Evolutionary conservation across 1,140 invertebrate genomes (phyloP).

Genomic region (Ericerus pela): DNA sequence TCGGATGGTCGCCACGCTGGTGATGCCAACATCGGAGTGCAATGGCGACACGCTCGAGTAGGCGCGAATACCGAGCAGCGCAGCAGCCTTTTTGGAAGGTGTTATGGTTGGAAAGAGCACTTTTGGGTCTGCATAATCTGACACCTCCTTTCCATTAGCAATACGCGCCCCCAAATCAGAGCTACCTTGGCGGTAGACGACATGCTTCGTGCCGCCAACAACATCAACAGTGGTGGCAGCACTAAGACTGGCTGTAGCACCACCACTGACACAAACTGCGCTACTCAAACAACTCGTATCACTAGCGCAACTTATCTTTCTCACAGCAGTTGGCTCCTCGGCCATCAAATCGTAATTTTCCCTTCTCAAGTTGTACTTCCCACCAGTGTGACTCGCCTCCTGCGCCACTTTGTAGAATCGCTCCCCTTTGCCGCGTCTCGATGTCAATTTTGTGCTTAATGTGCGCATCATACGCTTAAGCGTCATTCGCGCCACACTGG

Average conservation of each 20-base stretch:
- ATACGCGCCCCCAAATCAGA: slow-evolving; percentile 68
- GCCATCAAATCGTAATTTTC: no score
- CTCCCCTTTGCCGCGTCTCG: background rate
- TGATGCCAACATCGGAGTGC: background rate
- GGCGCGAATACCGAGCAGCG: slow-evolving; percentile 23
- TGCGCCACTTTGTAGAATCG: background rate
- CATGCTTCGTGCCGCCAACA: background rate
- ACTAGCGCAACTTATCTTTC: no score
- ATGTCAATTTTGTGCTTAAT: slow-evolving; percentile 29
- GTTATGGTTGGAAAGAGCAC: slow-evolving; percentile 39
- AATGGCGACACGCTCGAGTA: slow-evolving; percentile 17
- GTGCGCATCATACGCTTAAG: slow-evolving; percentile 32
- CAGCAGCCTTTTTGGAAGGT: slow-evolving; percentile 36
- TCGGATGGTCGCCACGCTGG: no score
- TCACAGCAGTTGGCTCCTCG: no score
- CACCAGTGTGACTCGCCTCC: background rate
- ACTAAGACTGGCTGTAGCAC: no score
- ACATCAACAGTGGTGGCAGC: background rate
- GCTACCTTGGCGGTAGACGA: slow-evolving; percentile 57
- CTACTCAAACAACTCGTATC: no score
- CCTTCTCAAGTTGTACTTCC: background rate
- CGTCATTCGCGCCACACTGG: slow-evolving; percentile 30
- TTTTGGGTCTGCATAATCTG: slow-evolving; percentile 67
- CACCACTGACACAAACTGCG: no score
- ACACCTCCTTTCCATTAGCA: slow-evolving; percentile 42